Evolutionary conservation across 2,888 invertebrate genomes (phyloP).

Genomic region (Colostygia pectinataria): DNA sequence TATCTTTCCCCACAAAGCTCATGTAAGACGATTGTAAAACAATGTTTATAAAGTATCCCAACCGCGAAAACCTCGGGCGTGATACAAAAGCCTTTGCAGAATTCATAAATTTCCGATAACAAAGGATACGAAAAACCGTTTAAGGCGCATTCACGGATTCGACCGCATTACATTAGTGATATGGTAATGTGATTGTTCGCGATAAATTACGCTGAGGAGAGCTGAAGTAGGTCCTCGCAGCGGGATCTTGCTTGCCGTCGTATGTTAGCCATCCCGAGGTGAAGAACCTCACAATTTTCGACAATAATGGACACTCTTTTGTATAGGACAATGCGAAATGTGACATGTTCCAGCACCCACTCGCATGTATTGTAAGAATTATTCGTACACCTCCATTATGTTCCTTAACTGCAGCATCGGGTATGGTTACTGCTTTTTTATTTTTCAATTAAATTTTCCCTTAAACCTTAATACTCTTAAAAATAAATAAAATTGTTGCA

Average conservation of each 20-base stretch:
- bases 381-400: constrained; percentile 38
- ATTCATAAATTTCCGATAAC: constrained; percentile 77
- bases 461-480: constrained; percentile 30
- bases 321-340: constrained; percentile 42
- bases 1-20: constrained; percentile 50
- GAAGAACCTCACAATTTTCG: constrained; percentile 67
- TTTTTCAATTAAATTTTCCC: constrained; percentile 26
- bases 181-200: constrained; percentile 81
- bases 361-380: constrained; percentile 35
- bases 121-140: constrained; percentile 78
- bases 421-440: constrained; percentile 32
- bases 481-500: constrained; percentile 30
- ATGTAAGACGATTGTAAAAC: constrained; percentile 63
- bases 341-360: constrained; percentile 38
- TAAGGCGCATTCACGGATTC: constrained; percentile 74
- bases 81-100: constrained; percentile 67
- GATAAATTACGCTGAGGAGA: constrained; percentile 73
- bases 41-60: constrained; percentile 62
- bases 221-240: constrained; percentile 61
- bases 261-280: constrained; percentile 53
- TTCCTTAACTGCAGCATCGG: constrained; percentile 32
- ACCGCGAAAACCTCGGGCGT: constrained; percentile 53
- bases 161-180: constrained; percentile 77
- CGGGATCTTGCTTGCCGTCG: constrained; percentile 63
- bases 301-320: constrained; percentile 59